Base-by-base conservation (phyloP, 1,140 invertebrate genomes). In the Plectus sambesii region DNA sequence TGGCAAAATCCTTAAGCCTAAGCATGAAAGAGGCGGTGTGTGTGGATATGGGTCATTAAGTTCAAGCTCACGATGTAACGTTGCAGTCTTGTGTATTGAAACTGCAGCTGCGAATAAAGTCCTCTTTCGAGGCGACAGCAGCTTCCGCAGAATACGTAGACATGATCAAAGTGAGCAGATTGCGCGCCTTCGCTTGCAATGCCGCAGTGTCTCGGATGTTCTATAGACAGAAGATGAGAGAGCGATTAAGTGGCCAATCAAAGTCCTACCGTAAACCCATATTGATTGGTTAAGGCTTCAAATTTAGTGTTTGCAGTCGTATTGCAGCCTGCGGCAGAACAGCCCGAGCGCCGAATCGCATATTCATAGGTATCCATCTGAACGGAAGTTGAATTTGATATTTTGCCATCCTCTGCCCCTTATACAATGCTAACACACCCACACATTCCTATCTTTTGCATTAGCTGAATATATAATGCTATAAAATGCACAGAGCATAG, bases 1-100 rank as follows among this genome's bases (percentile, higher is more conserved):
- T 30, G 17, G 3, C 15, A 20, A 42, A 20, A 17, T 2, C 3
- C n/a, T n/a, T n/a, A n/a, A n/a, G n/a, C 1, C 40, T 17, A 2
- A 35, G 20, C 15, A 20, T 42, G 2, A 17, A 42, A 12, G 9
- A n/a, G n/a, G n/a, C n/a, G n/a, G 43, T 30, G 19, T 36, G 3
- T 33, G 1, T 27, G 1, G 9, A 23, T 42, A 9, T 2, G 12
- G n/a, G n/a, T 42, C 35, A n/a, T 15, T 39, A 3, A 42, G 19
- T n/a, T n/a, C 37, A 17, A 2, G 19, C 25, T 30, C 8, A 42
- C 20, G 9, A n/a, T n/a, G n/a, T 42, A 5, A n/a, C 26, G 35
- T 56, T 42, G 36, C 55, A 57, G 22, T 43, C 56, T n/a, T 25
- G 19, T 2, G 56, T 57, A 30, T 57, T 57, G 38, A 59, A 57